Evolutionary conservation across 1,140 invertebrate genomes (phyloP), one percentile per base, ranked within the genome.

Genomic region (Akabosia matsudoensis): DNA sequence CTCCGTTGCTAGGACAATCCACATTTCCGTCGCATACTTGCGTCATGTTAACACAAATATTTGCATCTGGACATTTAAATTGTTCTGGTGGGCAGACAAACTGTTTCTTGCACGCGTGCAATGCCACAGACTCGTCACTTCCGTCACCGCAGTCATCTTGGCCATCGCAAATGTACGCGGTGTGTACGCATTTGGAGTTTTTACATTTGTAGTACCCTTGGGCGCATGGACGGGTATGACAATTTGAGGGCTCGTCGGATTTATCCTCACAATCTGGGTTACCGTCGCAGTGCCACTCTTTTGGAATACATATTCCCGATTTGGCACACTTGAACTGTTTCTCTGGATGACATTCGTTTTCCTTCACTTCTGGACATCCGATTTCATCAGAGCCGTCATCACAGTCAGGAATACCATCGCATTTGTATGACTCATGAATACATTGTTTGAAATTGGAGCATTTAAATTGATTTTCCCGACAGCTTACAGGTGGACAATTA

Each of bases 401-500:
- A 82, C 93, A 95, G 83, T 95, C 93, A 0, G 92, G 52, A 76
- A 98, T 95, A 0, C 92, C 92, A 82, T 99, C 97, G 84, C 97
- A 99, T 82, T 94, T 94, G 85, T 97, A 97, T 0, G 91, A 93
- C 81, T 95, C 70, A 81, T 95, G 91, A 24, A 98, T 92, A 82
- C 97, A 98, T 84, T 97, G 95, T 79, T 94, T 90, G 26, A 92
- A 87, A 85, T 95, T 95, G 0, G 91, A 90, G 84, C 97, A 98
- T 80, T 96, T 94, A 83, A 98, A 98, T 82, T 98, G 95, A 70
- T 90, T 91, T n/a, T 92, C 89, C 26, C 95, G 89, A 85, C 97
- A 99, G 0, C 92, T 93, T 0, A 97, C 92, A 0, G 96, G 95
- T 2, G 97, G 97, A 86, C 97, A 99, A 79, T 96, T 93, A 83